Evolutionary conservation across 2,797 vertebrate genomes (phyloP), one percentile per base, ranked within the genome.

Genomic region (Hipposideros larvatus): DNA sequence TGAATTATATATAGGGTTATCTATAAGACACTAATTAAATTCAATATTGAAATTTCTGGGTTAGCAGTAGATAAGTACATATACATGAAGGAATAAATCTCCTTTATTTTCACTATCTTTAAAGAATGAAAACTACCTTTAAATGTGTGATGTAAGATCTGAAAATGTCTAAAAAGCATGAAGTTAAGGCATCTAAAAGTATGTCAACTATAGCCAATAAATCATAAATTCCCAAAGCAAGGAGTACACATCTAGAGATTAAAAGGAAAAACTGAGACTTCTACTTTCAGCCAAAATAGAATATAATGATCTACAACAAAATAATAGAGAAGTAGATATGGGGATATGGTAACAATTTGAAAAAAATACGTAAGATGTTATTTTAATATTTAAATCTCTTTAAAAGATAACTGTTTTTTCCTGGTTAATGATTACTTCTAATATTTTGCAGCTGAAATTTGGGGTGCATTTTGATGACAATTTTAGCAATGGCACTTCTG

Each of bases 341-440:
- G 48, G 41, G 51, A 95, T 94, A 86, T 34, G 46, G 24, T 68
- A 92, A 89, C n/a, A 65, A 74, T 41, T 19, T 57, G 70, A 51
- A 80, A 90, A 90, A 91, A 85, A 31, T 4, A 65, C 7, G 3
- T 21, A 83, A 43, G 19, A 61, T 13, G 6, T 82, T 75, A 34
- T 61, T 41, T 70, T 79, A 92, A 92, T 57, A 75, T 57, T 65
- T 83, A 90, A 89, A 22, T 78, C 14, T 73, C 34, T 71, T 95
- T 93, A 66, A 83, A 80, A 70, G 51, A 41, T 57, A 70, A 9
- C 24, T 41, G 19, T 43, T 55, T 55, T 55, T 19, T 55, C 19
- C 53, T 55, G 7, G 53, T 55, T 55, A 14, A 55, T 55, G 19
- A 55, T 55, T 55, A 55, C 18, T 55, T 55, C 48, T 51, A 51